Conservation (phyloP, 2,113 vertebrate genomes). For the Gadus macrocephalus region DNA sequence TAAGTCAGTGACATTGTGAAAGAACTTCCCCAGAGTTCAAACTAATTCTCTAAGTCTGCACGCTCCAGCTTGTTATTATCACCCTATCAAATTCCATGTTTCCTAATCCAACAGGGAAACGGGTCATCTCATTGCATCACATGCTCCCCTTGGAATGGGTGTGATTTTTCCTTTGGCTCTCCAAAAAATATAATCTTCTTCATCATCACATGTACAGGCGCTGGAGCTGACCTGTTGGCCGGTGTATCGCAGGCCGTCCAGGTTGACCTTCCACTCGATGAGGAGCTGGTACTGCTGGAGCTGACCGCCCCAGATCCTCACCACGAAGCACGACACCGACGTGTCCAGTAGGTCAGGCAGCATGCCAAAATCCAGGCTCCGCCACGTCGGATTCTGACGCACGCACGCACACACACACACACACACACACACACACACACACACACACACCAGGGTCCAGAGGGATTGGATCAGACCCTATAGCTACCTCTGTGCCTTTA, state of each 20-base stretch:
- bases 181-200: too few species aligned
- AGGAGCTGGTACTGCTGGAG: constrained; percentile 82
- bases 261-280: constrained; percentile 95
- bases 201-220: not conserved
- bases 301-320: constrained; percentile 95
- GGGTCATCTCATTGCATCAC: too few species aligned
- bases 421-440: not conserved
- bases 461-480: too few species aligned
- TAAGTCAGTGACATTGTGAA: too few species aligned
- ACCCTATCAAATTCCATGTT: too few species aligned
- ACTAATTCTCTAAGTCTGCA: too few species aligned
- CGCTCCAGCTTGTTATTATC: too few species aligned
- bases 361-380: constrained; percentile 93
- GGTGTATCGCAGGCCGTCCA: constrained; percentile 91
- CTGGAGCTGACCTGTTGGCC: constrained; percentile 86
- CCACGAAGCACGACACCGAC: constrained; percentile 91
- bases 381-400: constrained; percentile 93
- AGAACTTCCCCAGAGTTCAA: too few species aligned
- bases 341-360: constrained; percentile 93
- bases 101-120: too few species aligned
- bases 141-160: too few species aligned
- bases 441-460: not conserved
- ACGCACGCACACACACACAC: constrained; percentile 31
- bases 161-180: too few species aligned
- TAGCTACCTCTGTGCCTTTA: too few species aligned